Evolutionary conservation across 2,888 invertebrate genomes (phyloP), one percentile per base, ranked within the genome.

Genomic region (Mesopsocus fuscifrons): DNA sequence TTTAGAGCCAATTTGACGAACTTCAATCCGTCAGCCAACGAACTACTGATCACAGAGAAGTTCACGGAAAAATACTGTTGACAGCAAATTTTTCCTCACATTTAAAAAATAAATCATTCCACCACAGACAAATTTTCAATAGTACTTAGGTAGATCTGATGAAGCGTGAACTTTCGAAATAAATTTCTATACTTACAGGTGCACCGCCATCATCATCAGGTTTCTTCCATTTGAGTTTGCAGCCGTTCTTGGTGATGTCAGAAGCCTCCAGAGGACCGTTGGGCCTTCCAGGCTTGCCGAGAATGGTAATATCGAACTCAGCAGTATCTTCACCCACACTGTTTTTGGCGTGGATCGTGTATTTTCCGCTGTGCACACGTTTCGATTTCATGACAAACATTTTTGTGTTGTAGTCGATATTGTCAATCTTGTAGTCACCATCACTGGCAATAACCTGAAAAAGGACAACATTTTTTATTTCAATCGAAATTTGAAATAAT

Each of bases 121-220:
- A n/a, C n/a, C n/a, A n/a, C n/a, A n/a, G n/a, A n/a, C n/a, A n/a
- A n/a, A n/a, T n/a, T n/a, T n/a, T n/a, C n/a, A n/a, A n/a, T n/a
- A n/a, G n/a, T n/a, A n/a, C n/a, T n/a, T n/a, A n/a, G n/a, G n/a
- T n/a, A n/a, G n/a, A n/a, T n/a, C n/a, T n/a, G n/a, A n/a, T n/a
- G n/a, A n/a, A n/a, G n/a, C n/a, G n/a, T n/a, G n/a, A n/a, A n/a
- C n/a, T n/a, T n/a, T n/a, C n/a, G n/a, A n/a, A n/a, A n/a, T n/a
- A n/a, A n/a, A n/a, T n/a, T n/a, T n/a, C n/a, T n/a, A n/a, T 26
- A 38, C 38, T 15, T 18, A 38, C 75, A 33, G 91, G 92, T 23
- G 78, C 65, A 18, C 97, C 97, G 44, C 97, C 97, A 55, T 97
- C 94, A 58, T 97, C 94, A 51, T 88, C 83, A 0, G 91, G 92